Conservation (phyloP, 1,140 invertebrate species). For the Procambarus virginalis region DNA sequence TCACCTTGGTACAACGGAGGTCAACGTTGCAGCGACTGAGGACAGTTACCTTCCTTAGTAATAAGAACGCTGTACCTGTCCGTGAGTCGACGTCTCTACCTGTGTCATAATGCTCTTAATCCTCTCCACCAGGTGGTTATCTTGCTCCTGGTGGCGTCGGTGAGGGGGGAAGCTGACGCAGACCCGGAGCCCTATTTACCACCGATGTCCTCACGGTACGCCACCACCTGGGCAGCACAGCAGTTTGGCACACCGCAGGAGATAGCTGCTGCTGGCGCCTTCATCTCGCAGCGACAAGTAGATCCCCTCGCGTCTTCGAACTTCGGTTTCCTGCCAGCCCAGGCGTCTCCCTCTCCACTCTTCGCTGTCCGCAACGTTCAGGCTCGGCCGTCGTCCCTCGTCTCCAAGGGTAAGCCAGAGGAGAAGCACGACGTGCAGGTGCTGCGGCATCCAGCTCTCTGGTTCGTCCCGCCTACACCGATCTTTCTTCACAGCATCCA, state of each 20-base stretch:
- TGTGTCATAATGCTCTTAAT: not conserved
- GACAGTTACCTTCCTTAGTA: no score
- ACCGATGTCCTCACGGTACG: not conserved
- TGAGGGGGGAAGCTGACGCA: not conserved
- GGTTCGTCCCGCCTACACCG: not conserved
- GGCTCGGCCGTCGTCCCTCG: not conserved
- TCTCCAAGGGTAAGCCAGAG: not conserved
- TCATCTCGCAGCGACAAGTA: not conserved
- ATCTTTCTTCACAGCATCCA: constrained; percentile 8
- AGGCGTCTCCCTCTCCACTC: constrained; percentile 4
- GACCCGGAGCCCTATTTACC: constrained; percentile 5
- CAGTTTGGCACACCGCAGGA: constrained; percentile 37
- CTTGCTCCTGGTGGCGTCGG: constrained; percentile 12
- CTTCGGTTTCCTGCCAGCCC: not conserved
- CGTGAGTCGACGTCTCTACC: not conserved
- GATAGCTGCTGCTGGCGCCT: not conserved
- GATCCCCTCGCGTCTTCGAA: not conserved
- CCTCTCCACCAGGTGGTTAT: not conserved
- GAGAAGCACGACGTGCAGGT: constrained; percentile 4
- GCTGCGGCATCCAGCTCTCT: not conserved
- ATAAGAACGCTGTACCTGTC: not conserved
- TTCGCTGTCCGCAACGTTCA: constrained; percentile 45
- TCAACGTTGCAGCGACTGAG: no score
- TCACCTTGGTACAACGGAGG: no score
- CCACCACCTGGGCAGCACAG: constrained; percentile 28